A percentile compares a stretch with the other conserved stretches of the same genome.
Evolutionary conservation across 2,888 invertebrate species (phyloP).

Genomic region (Hanleya hanleyi): DNA sequence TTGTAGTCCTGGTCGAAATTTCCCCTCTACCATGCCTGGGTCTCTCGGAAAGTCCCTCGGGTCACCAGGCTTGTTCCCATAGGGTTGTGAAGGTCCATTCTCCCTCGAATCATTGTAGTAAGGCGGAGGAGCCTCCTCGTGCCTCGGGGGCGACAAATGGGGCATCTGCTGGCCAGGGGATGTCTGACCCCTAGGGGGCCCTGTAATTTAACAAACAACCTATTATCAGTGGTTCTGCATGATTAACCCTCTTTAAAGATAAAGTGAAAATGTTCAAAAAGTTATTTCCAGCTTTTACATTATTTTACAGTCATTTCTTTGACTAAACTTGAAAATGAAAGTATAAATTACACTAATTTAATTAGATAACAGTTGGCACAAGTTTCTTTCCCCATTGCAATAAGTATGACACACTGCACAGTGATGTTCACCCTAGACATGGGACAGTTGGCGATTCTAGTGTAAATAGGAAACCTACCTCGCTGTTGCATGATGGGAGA

Average conservation of each 20-base stretch:
- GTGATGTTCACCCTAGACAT: neutral
- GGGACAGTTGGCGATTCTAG: neutral
- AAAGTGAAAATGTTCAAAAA: too few relatives aligned
- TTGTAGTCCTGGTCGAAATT: neutral
- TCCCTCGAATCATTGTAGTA: conserved; percentile 39
- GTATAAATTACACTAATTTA: too few relatives aligned
- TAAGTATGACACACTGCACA: too few relatives aligned
- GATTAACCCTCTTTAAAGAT: too few relatives aligned
- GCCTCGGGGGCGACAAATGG: conserved; percentile 30
- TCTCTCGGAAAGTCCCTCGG: conserved; percentile 34
- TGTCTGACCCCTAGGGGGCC: neutral
- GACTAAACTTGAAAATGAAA: too few relatives aligned
- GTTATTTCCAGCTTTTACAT: too few relatives aligned
- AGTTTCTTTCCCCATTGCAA: too few relatives aligned
- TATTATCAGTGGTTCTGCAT: too few relatives aligned
- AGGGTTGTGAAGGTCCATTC: neutral
- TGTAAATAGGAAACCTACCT: conserved; percentile 58
- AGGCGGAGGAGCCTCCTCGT: conserved; percentile 58
- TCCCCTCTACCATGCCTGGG: conserved; percentile 13
- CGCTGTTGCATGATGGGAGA: conserved; percentile 78
- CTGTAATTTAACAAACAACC: too few relatives aligned
- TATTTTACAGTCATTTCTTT: too few relatives aligned
- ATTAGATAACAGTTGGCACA: too few relatives aligned
- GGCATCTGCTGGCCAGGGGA: neutral
- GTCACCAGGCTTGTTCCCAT: neutral